Base-by-base conservation (phyloP, 2,888 invertebrate species). In the Myathropa florea region DNA sequence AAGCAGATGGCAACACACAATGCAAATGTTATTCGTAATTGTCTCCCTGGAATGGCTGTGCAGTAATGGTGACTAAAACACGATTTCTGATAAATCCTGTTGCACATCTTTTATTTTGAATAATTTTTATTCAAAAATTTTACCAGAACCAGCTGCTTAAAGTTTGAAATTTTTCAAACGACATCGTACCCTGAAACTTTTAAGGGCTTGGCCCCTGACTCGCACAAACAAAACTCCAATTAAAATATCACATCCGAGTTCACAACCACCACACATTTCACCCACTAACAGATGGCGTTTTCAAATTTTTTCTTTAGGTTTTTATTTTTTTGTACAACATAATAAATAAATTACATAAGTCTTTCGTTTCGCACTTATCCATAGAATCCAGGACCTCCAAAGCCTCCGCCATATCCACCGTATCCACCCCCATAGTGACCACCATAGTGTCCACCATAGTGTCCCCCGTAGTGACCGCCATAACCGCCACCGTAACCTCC, bases 381-480 rank as follows among this genome's bases (percentile, higher is more conserved):
- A 60, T 55, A 77, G 70, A 71, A 68, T 23, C 73, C 65, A 1
- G 59, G 76, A 39, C 76, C 79, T 24, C 79, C 79, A 23, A 64
- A 73, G 12, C 80, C 78, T 2, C 78, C 78, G n/a, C 70, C 68
- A 55, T 24, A 63, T 6, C 79, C 59, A 14, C 26, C n/a, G 21
- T 89, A 89, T 86, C 89, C 90, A 28, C 67, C 90, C 18, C 90
- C 89, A 46, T 89, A 89, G 1, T 89, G 89, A 0, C 91, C 90
- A 1, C 91, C 90, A 72, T 89, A 89, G 3, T 90, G 89, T 4
- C 90, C 90, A 1, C 91, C 89, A 75, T 89, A 89, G 14, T 88
- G 86, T 3, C 88, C 83, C 53, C 75, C 46, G 68, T 76, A 83
- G 39, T 39, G 14, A 18, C 65, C 55, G 10, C 75, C 75, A 46